Evolutionary conservation across 2,113 vertebrate genomes (phyloP).

Genomic region (Helogale parvula): DNA sequence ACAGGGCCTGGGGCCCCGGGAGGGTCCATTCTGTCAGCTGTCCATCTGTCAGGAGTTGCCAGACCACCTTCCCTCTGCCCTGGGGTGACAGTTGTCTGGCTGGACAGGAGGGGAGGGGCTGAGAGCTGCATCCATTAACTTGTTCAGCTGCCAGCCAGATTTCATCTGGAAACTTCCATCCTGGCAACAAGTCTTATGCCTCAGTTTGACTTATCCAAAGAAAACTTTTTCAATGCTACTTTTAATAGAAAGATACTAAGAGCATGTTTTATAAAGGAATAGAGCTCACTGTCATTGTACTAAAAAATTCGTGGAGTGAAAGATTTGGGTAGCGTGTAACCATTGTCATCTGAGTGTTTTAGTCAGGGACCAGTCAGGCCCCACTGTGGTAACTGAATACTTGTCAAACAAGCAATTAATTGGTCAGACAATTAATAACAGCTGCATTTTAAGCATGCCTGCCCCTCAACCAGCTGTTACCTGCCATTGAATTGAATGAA

Average conservation of each 20-base stretch:
- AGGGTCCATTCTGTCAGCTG: neutral
- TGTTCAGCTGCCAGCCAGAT: neutral
- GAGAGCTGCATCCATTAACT: neutral
- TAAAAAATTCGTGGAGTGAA: neutral
- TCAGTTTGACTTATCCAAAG: slow-evolving; percentile 13
- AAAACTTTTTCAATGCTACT: neutral
- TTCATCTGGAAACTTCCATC: slow-evolving; percentile 38
- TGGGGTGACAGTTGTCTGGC: neutral
- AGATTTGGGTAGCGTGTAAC: neutral
- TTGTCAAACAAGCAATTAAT: neutral
- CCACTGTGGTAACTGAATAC: neutral
- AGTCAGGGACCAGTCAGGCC: neutral
- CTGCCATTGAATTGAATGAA: neutral
- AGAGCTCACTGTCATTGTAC: neutral
- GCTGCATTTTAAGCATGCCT: neutral
- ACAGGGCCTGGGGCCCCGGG: neutral
- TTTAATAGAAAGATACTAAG: neutral
- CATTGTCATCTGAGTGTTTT: neutral
- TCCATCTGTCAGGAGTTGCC: slow-evolving; percentile 57
- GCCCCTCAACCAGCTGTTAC: neutral
- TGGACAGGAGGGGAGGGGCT: neutral
- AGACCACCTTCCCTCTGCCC: neutral
- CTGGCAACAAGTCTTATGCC: neutral
- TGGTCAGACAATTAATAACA: neutral
- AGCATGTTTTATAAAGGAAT: neutral